A percentile compares a stretch with the other conserved stretches of the same genome.
phyloP scores from a whole-genome alignment of 1,140 invertebrate genomes.

The Bombus waltoni region DNA sequence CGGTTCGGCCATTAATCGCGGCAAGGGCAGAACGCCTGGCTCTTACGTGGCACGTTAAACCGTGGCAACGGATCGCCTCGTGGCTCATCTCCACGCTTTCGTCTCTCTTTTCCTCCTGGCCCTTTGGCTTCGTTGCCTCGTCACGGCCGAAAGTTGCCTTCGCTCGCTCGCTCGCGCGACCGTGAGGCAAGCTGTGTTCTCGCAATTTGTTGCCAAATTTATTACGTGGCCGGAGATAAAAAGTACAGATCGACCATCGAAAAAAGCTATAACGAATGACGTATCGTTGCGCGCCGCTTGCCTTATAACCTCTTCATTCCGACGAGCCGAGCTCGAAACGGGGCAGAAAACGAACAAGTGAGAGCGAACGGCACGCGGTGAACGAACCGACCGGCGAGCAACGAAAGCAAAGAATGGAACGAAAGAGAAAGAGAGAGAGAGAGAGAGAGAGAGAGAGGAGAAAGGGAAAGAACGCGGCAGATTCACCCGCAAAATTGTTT shows the following conservation, averaged over 20 bases:
- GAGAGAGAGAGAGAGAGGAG: not conserved
- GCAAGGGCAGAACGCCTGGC: constrained; percentile 53
- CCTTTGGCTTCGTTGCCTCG: not conserved
- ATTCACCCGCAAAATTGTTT: too few species aligned
- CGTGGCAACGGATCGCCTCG: constrained; percentile 36
- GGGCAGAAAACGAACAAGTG: not conserved
- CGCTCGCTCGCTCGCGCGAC: not conserved
- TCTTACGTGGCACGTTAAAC: constrained; percentile 61
- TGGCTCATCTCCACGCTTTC: not conserved
- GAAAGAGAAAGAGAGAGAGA: not conserved
- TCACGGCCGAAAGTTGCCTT: not conserved
- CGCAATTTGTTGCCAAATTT: constrained; percentile 71
- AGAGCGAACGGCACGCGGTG: not conserved
- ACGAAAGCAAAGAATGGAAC: not conserved
- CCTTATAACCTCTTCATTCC: constrained; percentile 61
- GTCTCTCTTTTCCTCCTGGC: too few species aligned
- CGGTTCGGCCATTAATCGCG: constrained; percentile 61
- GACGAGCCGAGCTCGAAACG: constrained; percentile 10
- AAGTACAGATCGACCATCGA: constrained; percentile 56
- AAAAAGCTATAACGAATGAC: constrained; percentile 62
- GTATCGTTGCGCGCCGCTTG: constrained; percentile 58
- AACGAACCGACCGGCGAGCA: not conserved
- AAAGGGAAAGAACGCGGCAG: not conserved
- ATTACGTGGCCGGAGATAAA: constrained; percentile 65
- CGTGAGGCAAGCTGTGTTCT: constrained; percentile 66